These are phyloP conservation scores for Exaiptasia diaphana DNA, from an alignment of 64 coral and sea anemone species.

Conservation along the genomic window DNA sequence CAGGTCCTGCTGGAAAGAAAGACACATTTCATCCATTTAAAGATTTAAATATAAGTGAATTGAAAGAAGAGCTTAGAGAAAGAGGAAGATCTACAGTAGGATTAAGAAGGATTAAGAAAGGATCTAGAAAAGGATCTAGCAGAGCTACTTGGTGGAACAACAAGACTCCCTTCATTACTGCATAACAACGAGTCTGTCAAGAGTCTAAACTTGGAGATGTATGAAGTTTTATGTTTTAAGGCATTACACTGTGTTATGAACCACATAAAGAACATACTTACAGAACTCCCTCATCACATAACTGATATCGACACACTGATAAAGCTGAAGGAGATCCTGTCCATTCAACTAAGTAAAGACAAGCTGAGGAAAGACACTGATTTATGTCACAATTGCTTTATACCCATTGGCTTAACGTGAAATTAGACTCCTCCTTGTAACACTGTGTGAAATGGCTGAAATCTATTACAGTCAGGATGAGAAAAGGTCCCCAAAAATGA, in stretches of 20 bases:
- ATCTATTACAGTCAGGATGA: constrained; percentile 24
- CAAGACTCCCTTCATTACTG: constrained; percentile 16
- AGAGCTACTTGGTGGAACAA: constrained; percentile 1
- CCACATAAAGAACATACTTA: constrained; percentile 12
- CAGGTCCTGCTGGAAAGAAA: not conserved
- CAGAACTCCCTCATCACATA: not conserved
- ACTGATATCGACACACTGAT: constrained; percentile 14
- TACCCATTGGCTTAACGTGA: not conserved
- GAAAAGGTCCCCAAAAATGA: constrained; percentile 18
- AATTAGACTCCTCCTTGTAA: not conserved
- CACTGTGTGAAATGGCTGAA: constrained; percentile 36
- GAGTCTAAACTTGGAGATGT: not conserved
- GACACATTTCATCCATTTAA: not conserved
- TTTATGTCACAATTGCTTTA: not conserved
- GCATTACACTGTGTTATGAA: constrained; percentile 11
- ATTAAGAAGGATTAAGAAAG: too few species aligned
- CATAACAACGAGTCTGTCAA: not conserved
- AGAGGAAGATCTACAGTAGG: not conserved
- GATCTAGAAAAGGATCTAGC: not conserved
- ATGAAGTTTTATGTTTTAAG: constrained; percentile 3
- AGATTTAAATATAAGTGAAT: not conserved
- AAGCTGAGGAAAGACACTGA: constrained; percentile 4
- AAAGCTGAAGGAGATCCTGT: not conserved
- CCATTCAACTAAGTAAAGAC: not conserved
- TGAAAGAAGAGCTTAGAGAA: not conserved